A percentile compares a stretch with the other conserved stretches of the same genome.
Conservation (phyloP, 1,140 invertebrate species). For the Drosophila arizonae region DNA sequence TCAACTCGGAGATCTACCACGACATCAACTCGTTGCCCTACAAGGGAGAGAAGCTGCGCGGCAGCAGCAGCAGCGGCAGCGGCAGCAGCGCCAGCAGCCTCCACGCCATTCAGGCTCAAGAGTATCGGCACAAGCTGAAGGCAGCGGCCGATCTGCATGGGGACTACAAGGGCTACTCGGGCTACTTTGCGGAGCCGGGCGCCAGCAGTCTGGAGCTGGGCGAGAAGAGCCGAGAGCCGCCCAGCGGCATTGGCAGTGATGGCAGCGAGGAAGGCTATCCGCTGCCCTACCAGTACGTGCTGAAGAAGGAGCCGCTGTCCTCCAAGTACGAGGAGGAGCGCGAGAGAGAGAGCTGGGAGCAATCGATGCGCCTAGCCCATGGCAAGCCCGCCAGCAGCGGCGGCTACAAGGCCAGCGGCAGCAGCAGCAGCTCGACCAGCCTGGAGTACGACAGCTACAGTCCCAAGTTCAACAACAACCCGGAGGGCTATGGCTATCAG, state of each 20-base stretch:
- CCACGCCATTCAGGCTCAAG: constrained; percentile 28
- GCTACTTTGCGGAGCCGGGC: constrained; percentile 74
- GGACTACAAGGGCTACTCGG: constrained; percentile 74
- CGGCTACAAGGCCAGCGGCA: constrained; percentile 11
- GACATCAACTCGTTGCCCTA: constrained; percentile 80
- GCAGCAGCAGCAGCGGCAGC: neutral
- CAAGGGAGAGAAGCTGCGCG: constrained; percentile 60
- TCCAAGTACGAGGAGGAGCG: constrained; percentile 61
- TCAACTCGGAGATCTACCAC: constrained; percentile 81
- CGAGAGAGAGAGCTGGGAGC: constrained; percentile 55
- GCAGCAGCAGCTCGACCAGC: constrained; percentile 24
- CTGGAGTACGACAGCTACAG: constrained; percentile 78
- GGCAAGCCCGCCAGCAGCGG: constrained; percentile 14
- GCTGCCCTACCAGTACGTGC: constrained; percentile 72
- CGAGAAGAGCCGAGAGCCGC: constrained; percentile 16
- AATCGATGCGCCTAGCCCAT: constrained; percentile 47
- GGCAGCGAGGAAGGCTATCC: constrained; percentile 60
- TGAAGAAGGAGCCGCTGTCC: constrained; percentile 71
- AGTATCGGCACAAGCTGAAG: constrained; percentile 73
- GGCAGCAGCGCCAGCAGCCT: neutral
- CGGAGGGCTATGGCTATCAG: constrained; percentile 79
- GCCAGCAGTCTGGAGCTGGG: constrained; percentile 31
- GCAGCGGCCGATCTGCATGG: constrained; percentile 41
- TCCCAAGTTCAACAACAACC: constrained; percentile 81
- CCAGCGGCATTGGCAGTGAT: constrained; percentile 5